Conservation (phyloP, 2,113 vertebrate genomes). For the Cricetomys ansorgei region DNA sequence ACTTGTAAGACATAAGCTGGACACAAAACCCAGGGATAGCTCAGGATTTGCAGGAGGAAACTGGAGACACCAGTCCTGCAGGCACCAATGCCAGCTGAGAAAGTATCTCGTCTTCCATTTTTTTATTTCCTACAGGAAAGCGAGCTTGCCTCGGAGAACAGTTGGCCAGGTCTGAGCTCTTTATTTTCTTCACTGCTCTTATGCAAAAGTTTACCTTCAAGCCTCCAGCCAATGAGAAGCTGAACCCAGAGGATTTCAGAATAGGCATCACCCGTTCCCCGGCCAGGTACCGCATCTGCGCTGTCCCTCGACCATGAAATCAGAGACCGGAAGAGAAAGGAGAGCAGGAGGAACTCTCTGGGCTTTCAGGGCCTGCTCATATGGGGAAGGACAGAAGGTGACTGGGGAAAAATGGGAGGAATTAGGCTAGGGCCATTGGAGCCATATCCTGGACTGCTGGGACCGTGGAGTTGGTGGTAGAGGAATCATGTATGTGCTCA, state of each 20-base stretch:
- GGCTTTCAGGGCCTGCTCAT: neutral
- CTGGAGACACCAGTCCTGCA: too few species aligned
- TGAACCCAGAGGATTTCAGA: conserved; percentile 77
- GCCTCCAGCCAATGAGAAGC: conserved; percentile 60
- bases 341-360: neutral
- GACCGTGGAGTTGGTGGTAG: neutral
- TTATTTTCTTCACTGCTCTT: conserved; percentile 91
- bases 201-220: conserved; percentile 90
- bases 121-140: conserved; percentile 86
- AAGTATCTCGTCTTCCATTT: neutral
- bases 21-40: neutral
- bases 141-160: conserved; percentile 90
- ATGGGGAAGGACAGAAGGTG: neutral
- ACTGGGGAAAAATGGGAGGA: neutral
- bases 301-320: conserved; percentile 65
- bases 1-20: neutral
- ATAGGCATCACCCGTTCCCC: conserved; percentile 76
- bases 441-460: neutral
- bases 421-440: neutral
- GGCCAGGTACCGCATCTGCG: conserved; percentile 83
- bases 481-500: neutral
- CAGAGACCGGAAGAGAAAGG: too few species aligned
- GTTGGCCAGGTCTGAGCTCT: conserved; percentile 89
- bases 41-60: neutral
- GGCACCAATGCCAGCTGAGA: neutral